These are phyloP conservation scores for Pseudococcus jackbeardsleyi DNA, from an alignment of 2,888 invertebrate species.

Conservation along the genomic window DNA sequence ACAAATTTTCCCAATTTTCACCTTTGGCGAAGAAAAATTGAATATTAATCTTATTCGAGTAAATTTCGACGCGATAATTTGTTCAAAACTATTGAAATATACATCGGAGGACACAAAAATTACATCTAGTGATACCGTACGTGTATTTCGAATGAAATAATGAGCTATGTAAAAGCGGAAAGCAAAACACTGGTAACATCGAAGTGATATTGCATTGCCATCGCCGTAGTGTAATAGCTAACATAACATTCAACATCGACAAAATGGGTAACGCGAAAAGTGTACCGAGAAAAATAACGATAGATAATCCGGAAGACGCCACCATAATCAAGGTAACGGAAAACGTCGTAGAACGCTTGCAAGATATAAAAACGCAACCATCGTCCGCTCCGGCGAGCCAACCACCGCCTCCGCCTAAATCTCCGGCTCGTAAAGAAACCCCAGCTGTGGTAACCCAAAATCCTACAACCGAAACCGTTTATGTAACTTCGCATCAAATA, in stretches of 20 bases:
- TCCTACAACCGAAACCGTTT: neutral
- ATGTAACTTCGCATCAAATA: slow-evolving; percentile 37
- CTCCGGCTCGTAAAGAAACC: neutral
- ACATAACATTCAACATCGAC: neutral
- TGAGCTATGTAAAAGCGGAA: no score
- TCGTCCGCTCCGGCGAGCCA: neutral
- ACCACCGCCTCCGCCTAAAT: neutral
- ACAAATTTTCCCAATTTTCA: no score
- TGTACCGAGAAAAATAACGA: slow-evolving; percentile 30
- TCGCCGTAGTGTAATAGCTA: no score
- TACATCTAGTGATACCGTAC: no score
- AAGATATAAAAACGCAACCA: neutral
- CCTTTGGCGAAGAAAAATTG: no score
- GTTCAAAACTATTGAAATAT: no score
- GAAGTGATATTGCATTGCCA: no score
- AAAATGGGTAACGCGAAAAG: slow-evolving; percentile 38
- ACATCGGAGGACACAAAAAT: no score
- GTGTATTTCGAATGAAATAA: no score
- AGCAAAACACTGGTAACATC: no score
- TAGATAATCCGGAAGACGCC: slow-evolving; percentile 56
- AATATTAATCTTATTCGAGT: no score
- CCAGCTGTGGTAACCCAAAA: neutral
- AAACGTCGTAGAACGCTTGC: slow-evolving; percentile 47
- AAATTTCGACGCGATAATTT: no score
- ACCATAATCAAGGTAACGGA: slow-evolving; percentile 47